Percentiles rank a stretch among this genome's conserved stretches.
Evolutionary conservation across 1,140 invertebrate species (phyloP).

Genomic region (Cecropterus lyciades): DNA sequence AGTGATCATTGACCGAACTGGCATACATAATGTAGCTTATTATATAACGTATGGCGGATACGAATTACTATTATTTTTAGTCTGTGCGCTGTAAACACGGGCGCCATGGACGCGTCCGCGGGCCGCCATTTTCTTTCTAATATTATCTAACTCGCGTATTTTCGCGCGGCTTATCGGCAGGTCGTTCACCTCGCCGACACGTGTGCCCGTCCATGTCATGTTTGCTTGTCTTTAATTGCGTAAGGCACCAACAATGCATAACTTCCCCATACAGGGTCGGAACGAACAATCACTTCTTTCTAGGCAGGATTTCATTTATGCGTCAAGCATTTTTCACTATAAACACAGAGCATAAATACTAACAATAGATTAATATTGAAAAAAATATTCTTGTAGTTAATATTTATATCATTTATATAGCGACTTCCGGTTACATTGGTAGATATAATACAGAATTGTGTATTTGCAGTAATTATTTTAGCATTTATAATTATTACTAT

Average conservation of each 20-base stretch:
- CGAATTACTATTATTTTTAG: conserved; percentile 41
- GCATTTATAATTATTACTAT: too few relatives aligned
- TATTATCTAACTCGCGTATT: conserved; percentile 77
- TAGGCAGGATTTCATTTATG: not conserved
- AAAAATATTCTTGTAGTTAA: too few relatives aligned
- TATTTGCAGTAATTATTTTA: too few relatives aligned
- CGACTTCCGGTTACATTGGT: too few relatives aligned
- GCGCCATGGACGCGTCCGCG: conserved; percentile 39
- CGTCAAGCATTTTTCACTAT: not conserved
- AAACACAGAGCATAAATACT: not conserved
- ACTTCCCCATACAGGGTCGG: conserved; percentile 12
- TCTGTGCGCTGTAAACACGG: conserved; percentile 40
- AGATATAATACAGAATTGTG: too few relatives aligned
- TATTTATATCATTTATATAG: too few relatives aligned
- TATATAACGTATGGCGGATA: conserved; percentile 34
- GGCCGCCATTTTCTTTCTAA: conserved; percentile 76
- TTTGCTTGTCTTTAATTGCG: conserved; percentile 34
- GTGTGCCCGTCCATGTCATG: conserved; percentile 54
- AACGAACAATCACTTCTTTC: conserved; percentile 9
- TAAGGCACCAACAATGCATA: conserved; percentile 34
- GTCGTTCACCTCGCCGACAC: conserved; percentile 69
- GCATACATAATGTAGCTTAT: conserved; percentile 23
- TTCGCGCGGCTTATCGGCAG: conserved; percentile 74
- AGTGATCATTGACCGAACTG: conserved; percentile 22
- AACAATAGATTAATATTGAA: not conserved